A percentile compares a stretch with the other conserved stretches of the same genome.
Conservation (phyloP, 2,113 vertebrate species). For the Sitta europaea region DNA sequence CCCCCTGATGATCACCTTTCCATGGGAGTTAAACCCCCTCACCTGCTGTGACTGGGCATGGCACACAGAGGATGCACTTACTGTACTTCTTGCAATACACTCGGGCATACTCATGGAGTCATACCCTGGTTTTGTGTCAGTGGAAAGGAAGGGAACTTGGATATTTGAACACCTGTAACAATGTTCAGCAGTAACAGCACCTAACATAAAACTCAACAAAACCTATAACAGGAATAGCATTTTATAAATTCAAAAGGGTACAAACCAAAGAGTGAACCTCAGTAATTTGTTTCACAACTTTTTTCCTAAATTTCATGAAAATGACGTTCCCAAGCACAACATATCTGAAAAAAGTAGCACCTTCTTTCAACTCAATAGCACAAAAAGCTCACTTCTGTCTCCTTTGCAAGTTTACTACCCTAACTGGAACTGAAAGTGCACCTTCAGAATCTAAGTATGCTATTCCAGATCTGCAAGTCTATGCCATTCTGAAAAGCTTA, state of each 20-base stretch:
- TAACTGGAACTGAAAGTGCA: background rate
- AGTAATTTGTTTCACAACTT: background rate
- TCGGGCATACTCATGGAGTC: background rate
- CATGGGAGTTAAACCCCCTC: background rate
- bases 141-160: background rate
- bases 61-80: background rate
- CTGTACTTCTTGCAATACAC: background rate
- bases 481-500: background rate
- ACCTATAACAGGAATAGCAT: background rate
- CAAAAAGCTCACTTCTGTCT: background rate
- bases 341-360: background rate
- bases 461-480: background rate
- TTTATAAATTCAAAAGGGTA: background rate
- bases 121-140: background rate
- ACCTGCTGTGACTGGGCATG: background rate
- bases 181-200: background rate
- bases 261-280: background rate
- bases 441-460: background rate
- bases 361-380: background rate
- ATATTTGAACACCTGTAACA: background rate
- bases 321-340: background rate
- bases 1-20: background rate
- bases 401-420: background rate
- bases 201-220: background rate
- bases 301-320: background rate